Base-by-base conservation (phyloP, 2,797 vertebrate genomes). In the Craterocephalus amniculus region DNA sequence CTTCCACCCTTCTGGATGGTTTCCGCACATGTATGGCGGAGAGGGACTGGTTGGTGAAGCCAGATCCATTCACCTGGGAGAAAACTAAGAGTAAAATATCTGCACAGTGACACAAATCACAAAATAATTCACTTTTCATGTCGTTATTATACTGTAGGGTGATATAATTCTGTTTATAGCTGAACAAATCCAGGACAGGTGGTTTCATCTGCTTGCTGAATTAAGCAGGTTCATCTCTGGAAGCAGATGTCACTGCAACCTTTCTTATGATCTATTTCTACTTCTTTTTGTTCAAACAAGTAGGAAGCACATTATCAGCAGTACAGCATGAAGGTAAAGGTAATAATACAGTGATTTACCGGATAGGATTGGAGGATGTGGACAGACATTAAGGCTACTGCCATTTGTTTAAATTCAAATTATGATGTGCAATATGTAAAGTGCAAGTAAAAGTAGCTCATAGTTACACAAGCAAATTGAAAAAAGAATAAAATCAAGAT, bases 361-460 rank as follows among this genome's bases (percentile, higher is more conserved):
- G 14, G 40, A 38, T 13, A 14, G 24, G n/a, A 27, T 49, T 11
- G 26, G 7, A 34, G n/a, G 61, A 48, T 62, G 22, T 38, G 54
- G 4, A 27, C 27, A 63, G 1, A 27, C 32, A 45, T 4, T 22
- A 49, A 59, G 35, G 65, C 66, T 11, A 24, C 7, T 32, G 22
- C 1, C 9, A 83, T 90, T 88, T 90, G 76, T 55, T 32, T 82
- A 67, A 11, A 89, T 75, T 81, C 72, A 88, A 89, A 89, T 76
- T 0, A 40, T 6, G 9, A n/a, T 1, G n/a, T 20, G 34, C 6
- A 54, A 49, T 29, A 64, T 64, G 64, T 49, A 62, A 81, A 74
- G 24, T 31, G 34, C 2, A 12, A 40, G 24, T 38, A 7, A 10
- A 7, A 13, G 35, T 18, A 14, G 35, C 45, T 62, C 54, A 55